phyloP scores from a whole-genome alignment of 1,140 invertebrate species.

The Zaprionus africanus region DNA sequence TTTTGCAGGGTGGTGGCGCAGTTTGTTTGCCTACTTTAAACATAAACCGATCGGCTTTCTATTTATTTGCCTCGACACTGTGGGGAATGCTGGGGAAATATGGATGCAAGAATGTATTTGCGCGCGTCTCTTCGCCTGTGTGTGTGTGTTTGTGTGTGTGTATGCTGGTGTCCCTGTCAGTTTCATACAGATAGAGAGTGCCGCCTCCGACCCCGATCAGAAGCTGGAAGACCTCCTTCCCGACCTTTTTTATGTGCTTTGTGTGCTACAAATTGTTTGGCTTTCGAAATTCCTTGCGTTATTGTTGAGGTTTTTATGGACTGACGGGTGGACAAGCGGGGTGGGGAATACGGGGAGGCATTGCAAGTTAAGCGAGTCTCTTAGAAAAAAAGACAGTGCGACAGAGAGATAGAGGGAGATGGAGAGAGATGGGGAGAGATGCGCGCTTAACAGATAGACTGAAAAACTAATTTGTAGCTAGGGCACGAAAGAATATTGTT shows the following conservation, averaged over 20 bases:
- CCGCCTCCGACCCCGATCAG: constrained; percentile 24
- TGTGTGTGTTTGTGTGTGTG: constrained; percentile 8
- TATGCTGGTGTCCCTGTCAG: constrained; percentile 27
- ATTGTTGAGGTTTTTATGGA: constrained; percentile 78
- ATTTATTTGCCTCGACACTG: constrained; percentile 40
- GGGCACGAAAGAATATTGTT: constrained; percentile 68
- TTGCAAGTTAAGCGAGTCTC: constrained; percentile 22
- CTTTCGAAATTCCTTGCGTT: constrained; percentile 73
- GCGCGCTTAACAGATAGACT: constrained; percentile 62
- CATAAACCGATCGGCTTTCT: constrained; percentile 68
- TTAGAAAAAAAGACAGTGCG: constrained; percentile 13
- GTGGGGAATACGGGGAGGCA: background rate
- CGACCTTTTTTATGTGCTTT: constrained; percentile 60
- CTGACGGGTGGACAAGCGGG: constrained; percentile 19
- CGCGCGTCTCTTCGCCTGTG: constrained; percentile 6
- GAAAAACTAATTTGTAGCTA: constrained; percentile 74
- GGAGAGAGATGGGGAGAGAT: constrained; percentile 24
- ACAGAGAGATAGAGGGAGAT: background rate
- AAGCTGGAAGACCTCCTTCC: constrained; percentile 15
- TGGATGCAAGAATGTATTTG: constrained; percentile 37
- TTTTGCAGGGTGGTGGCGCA: constrained; percentile 15
- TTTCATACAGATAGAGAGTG: constrained; percentile 32
- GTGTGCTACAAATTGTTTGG: constrained; percentile 80
- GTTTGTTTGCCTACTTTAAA: constrained; percentile 72
- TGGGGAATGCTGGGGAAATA: constrained; percentile 37